Percentiles rank a stretch among this genome's conserved stretches.
Conservation (phyloP, 2,797 vertebrate genomes). For the Pseudochaenichthys georgianus region DNA sequence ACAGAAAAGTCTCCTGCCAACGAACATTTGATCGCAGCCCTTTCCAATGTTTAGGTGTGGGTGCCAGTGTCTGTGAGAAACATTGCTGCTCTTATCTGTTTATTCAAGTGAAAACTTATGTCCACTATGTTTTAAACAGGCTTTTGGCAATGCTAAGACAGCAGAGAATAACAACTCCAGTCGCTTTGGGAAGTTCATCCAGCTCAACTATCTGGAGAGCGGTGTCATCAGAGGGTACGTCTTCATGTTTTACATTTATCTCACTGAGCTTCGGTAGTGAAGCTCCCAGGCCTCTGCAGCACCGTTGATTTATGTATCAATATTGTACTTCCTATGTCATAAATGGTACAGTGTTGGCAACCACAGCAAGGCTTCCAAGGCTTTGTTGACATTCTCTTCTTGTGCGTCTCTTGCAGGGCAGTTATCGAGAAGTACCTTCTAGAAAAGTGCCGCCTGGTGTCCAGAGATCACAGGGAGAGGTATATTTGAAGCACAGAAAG, state of each 20-base stretch:
- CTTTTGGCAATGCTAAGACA: constrained; percentile 96
- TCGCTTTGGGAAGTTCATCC: constrained; percentile 97
- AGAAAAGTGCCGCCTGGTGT: constrained; percentile 94
- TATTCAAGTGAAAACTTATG: constrained; percentile 41
- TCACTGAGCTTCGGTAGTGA: neutral
- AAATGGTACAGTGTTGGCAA: neutral
- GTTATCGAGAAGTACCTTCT: constrained; percentile 96
- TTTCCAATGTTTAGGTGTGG: constrained; percentile 28
- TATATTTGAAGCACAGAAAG: constrained; percentile 48
- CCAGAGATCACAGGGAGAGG: constrained; percentile 92
- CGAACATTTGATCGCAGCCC: constrained; percentile 1
- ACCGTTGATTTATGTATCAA: constrained; percentile 16
- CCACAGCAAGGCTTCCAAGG: neutral
- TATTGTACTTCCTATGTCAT: constrained; percentile 8
- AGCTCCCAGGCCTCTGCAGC: neutral
- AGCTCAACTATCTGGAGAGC: constrained; percentile 95
- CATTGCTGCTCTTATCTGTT: constrained; percentile 22
- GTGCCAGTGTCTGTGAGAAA: constrained; percentile 34
- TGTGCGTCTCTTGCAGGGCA: constrained; percentile 84
- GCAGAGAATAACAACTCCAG: constrained; percentile 97
- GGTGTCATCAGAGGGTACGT: constrained; percentile 95
- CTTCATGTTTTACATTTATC: neutral
- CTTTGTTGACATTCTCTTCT: constrained; percentile 31
- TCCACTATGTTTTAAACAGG: constrained; percentile 80
- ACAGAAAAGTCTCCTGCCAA: constrained; percentile 7